phyloP scores from a whole-genome alignment of 2,888 invertebrate genomes.

The Diarsia mendica region DNA sequence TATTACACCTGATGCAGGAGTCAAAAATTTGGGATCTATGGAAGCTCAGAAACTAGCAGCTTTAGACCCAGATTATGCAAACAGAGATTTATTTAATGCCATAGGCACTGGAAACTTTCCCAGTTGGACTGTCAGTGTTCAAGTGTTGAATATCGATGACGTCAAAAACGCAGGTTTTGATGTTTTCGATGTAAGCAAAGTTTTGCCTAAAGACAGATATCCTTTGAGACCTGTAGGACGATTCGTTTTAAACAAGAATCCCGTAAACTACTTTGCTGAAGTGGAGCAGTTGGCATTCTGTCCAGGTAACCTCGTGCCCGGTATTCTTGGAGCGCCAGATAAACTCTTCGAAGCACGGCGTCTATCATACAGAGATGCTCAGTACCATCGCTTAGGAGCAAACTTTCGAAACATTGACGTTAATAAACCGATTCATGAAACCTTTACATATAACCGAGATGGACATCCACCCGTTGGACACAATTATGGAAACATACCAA shows the following conservation, averaged over 20 bases:
- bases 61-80: constrained; percentile 95
- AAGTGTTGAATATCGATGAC: constrained; percentile 95
- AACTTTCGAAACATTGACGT: constrained; percentile 97
- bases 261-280: constrained; percentile 96
- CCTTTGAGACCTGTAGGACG: constrained; percentile 96
- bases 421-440: constrained; percentile 95
- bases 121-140: constrained; percentile 94
- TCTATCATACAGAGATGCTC: constrained; percentile 96
- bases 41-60: constrained; percentile 92
- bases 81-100: constrained; percentile 95
- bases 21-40: constrained; percentile 92
- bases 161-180: constrained; percentile 94
- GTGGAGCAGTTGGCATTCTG: constrained; percentile 97
- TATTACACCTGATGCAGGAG: constrained; percentile 95
- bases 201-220: constrained; percentile 94
- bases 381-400: constrained; percentile 94
- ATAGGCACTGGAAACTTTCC: constrained; percentile 93
- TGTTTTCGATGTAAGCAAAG: constrained; percentile 97
- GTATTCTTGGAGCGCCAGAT: constrained; percentile 97
- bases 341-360: constrained; percentile 96
- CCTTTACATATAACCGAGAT: constrained; percentile 95
- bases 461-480: constrained; percentile 93
- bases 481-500: constrained; percentile 96
- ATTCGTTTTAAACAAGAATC: constrained; percentile 95
- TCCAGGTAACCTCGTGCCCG: constrained; percentile 96